Conservation (phyloP, 2,888 invertebrate genomes). For the Malachius bipustulatus region DNA sequence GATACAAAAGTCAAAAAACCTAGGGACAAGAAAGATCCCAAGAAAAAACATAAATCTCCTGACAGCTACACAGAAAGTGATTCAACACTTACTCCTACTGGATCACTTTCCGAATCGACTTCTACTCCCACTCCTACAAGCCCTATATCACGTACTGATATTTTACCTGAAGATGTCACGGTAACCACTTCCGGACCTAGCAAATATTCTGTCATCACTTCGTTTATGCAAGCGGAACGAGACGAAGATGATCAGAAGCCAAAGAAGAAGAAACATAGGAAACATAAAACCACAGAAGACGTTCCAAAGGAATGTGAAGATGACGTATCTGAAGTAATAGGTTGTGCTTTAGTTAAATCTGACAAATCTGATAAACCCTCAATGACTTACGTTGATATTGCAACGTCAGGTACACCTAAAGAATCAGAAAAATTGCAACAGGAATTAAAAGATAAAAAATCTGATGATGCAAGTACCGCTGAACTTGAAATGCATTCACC, state of each 20-base stretch:
- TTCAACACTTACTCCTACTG: conserved; percentile 6
- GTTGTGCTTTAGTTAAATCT: too few species aligned
- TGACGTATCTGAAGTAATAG: too few species aligned
- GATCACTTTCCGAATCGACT: not conserved
- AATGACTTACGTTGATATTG: too few species aligned
- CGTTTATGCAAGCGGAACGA: conserved; percentile 24
- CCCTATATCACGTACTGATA: too few species aligned
- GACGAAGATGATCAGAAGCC: conserved; percentile 10
- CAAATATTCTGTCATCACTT: conserved; percentile 20
- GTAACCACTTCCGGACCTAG: conserved; percentile 25
- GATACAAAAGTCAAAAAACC: conserved; percentile 13
- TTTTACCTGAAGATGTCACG: conserved; percentile 27
- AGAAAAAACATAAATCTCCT: conserved; percentile 12
- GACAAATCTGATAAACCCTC: too few species aligned
- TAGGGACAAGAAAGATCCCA: not conserved
- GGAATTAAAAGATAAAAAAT: too few species aligned
- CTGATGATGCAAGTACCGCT: too few species aligned
- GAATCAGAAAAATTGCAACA: too few species aligned
- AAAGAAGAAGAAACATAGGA: conserved; percentile 19
- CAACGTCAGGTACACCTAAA: too few species aligned
- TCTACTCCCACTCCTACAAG: not conserved
- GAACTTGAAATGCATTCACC: too few species aligned
- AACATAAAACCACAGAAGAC: too few species aligned
- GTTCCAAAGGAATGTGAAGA: too few species aligned
- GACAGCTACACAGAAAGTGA: conserved; percentile 8